Base-by-base conservation (phyloP, 1,140 invertebrate genomes). In the Phymorhynchus buccinoides region DNA sequence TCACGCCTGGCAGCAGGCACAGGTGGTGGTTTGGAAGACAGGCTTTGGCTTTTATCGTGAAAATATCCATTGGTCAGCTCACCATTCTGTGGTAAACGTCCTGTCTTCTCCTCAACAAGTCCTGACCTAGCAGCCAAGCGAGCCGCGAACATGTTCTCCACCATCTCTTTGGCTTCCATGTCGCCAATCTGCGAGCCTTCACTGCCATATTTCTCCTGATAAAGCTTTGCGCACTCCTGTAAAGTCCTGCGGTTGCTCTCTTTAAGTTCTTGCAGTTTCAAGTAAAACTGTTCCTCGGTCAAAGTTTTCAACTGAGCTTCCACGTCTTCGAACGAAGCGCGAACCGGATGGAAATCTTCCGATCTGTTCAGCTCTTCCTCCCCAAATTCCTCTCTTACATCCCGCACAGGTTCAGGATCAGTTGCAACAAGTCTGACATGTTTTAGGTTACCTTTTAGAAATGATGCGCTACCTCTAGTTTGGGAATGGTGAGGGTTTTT, bases 221-320 rank as follows among this genome's bases (percentile, higher is more conserved):
- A 93, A 35, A 93, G 68, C 52, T 90, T 90, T 85, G 93, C 91
- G 88, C 90, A 92, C 71, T 89, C 87, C 80, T 89, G 78, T 27
- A 93, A 75, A 30, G 93, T 92, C 88, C 92, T 91, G 81, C 90
- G 91, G 79, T 93, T 93, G 78, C 92, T 91, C 80, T 88, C 86
- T 87, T 93, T 93, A 7, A 93, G 87, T 62, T 92, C 84, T 37
- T 88, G 78, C 16, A 93, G 85, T 85, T 90, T 92, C 42, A 90
- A 79, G 86, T 93, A 93, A 87, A 93, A 93, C 84, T 93, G 89
- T 7, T 91, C 91, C 83, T 91, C 92, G 1, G 89, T 85, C 39
- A 92, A 82, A 75, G 88, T 88, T 41, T 87, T 78, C 37, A 91
- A 85, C 39, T 92, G 84, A 18, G 82, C 62, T 35, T 86, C 83